phyloP scores from a whole-genome alignment of 1,140 invertebrate species.

The Zophobas morio region DNA sequence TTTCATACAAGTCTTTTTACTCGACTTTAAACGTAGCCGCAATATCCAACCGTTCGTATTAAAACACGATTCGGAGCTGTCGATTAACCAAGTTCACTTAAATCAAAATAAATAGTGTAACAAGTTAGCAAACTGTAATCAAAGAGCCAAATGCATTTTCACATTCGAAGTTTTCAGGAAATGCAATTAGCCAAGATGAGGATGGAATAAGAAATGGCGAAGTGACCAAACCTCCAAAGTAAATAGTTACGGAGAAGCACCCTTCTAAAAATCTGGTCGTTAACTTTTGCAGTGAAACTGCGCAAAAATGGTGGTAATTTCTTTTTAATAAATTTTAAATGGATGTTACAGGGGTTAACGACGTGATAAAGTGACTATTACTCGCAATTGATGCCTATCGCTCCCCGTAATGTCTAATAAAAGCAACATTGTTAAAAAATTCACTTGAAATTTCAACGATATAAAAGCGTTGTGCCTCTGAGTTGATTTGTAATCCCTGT shows the following conservation, averaged over 20 bases:
- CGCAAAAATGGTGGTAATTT: conserved; percentile 34
- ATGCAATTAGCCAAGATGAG: conserved; percentile 32
- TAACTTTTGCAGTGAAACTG: background rate
- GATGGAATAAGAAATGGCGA: conserved; percentile 4
- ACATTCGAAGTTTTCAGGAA: conserved; percentile 24
- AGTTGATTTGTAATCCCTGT: background rate
- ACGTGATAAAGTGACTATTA: conserved; percentile 35
- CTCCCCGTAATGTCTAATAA: conserved; percentile 30
- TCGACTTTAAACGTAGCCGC: background rate
- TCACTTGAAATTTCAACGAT: conserved; percentile 17
- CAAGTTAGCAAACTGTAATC: conserved; percentile 13
- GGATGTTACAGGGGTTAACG: conserved; percentile 34
- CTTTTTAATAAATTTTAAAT: conserved; percentile 42
- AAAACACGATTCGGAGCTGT: no score
- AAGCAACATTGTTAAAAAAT: conserved; percentile 35
- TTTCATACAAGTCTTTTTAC: conserved; percentile 4
- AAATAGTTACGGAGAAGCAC: conserved; percentile 16
- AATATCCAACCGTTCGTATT: background rate
- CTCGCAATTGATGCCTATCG: conserved; percentile 37
- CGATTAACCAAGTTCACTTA: background rate
- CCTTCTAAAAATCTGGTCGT: conserved; percentile 11
- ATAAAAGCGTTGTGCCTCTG: background rate
- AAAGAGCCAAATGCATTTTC: conserved; percentile 13
- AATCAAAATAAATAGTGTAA: conserved; percentile 11
- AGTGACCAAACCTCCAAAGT: conserved; percentile 35